Evolutionary conservation across 2,888 invertebrate genomes (phyloP).

Genomic region (Chymomyza fuscimana): DNA sequence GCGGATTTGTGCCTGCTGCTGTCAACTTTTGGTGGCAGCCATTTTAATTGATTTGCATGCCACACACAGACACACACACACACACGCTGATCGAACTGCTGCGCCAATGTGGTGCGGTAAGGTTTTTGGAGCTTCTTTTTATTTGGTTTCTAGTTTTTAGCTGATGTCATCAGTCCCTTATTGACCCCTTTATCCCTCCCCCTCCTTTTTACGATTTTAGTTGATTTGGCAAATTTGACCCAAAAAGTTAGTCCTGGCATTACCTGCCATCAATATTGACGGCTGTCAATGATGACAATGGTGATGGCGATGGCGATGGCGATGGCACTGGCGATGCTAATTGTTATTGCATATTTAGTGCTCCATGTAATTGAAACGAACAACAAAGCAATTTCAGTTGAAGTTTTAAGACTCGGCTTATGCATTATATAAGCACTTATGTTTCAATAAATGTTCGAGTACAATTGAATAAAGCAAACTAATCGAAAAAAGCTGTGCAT

Average conservation of each 20-base stretch:
- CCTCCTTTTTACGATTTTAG: background rate
- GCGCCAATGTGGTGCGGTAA: background rate
- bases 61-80: background rate
- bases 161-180: background rate
- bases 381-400: background rate
- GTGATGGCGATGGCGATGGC: too few relatives aligned
- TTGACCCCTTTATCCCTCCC: background rate
- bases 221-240: conserved; percentile 6
- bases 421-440: background rate
- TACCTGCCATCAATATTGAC: background rate
- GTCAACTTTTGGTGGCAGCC: conserved; percentile 65
- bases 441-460: background rate
- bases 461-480: background rate
- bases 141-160: conserved; percentile 5
- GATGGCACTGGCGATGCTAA: background rate
- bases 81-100: background rate
- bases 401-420: background rate
- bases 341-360: background rate
- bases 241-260: conserved; percentile 7
- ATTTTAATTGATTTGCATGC: conserved; percentile 70
- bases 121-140: background rate
- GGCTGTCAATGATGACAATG: background rate
- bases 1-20: conserved; percentile 57
- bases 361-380: background rate
- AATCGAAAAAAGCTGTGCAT: background rate